Evolutionary conservation across 2,113 vertebrate species (phyloP), one percentile per base, ranked within the genome.

Genomic region (Atractosteus spatula): DNA sequence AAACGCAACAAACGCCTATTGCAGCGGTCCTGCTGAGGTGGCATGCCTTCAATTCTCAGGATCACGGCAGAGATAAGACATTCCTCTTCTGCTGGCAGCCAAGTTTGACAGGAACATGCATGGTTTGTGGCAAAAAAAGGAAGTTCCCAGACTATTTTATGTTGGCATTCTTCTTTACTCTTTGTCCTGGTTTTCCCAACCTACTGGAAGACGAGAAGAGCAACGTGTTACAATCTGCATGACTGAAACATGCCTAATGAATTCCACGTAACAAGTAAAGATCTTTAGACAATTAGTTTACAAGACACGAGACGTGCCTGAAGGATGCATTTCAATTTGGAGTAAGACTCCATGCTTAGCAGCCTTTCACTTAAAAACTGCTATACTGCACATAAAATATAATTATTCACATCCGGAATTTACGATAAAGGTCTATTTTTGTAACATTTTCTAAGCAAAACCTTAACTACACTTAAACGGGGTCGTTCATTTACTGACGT

Each of bases 131-230:
- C 16, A 70, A 70, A 74, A 71, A 56, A 71, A 82, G 65, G 83
- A 85, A 84, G 76, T 81, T 85, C 76, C 83, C 82, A 62, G 41
- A 55, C 67, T 91, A 83, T 68, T 65, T 90, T 86, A 90, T 8
- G 77, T 73, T 88, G 82, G 77, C 88, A 80, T 71, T 80, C 79
- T 80, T 87, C 80, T 75, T 87, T 81, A 55, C 79, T 0, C 78
- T 78, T 75, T 11, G 80, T 85, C 66, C 72, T 17, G 71, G 79
- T 17, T n/a, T 74, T 56, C 47, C 16, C 73, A 10, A 71, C 72
- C 76, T 78, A 43, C 8, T 41, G 42, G 41, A 66, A 45, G 42
- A 68, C 5, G 55, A 43, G 71, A 62, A 67, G 14, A 59, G 63
- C 5, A 69, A 42, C 14, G 65, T 16, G 42, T 68, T 55, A 63